Conservation (phyloP, 2,797 vertebrate species). For the Potorous gilbertii region DNA sequence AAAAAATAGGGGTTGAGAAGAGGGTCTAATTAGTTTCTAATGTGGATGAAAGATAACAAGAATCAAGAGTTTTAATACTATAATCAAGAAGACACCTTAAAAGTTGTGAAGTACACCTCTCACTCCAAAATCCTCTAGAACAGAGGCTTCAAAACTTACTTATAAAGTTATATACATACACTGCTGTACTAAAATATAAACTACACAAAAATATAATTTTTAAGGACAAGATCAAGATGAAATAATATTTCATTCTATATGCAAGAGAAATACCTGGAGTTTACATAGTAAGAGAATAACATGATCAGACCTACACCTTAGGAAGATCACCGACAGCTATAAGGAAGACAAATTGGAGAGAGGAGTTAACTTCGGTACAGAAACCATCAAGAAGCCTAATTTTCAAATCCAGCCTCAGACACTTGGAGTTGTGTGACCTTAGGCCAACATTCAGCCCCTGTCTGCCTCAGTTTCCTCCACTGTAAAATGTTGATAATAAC, state of each 20-base stretch:
- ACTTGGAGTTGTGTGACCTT: not conserved
- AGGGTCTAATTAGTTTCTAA: not conserved
- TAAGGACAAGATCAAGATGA: not conserved
- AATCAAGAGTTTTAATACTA: not conserved
- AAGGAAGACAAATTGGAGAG: not conserved
- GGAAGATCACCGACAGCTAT: not conserved
- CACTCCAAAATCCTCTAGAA: not conserved
- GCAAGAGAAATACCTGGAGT: not conserved
- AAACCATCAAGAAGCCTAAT: not conserved
- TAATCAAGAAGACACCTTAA: not conserved
- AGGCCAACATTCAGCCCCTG: not conserved
- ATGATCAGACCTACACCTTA: not conserved
- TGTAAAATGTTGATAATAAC: not conserved
- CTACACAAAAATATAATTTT: not conserved
- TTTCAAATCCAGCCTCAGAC: not conserved
- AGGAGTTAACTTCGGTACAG: not conserved
- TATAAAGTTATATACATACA: not conserved
- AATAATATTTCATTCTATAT: not conserved
- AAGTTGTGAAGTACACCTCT: not conserved
- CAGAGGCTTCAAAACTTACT: not conserved
- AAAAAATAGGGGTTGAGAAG: slow-evolving; percentile 22
- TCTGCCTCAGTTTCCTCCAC: not conserved
- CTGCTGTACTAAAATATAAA: not conserved
- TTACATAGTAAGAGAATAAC: not conserved
- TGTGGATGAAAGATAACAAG: not conserved